phyloP scores from a whole-genome alignment of 1,140 invertebrate genomes.

The Tetraneura akinire region DNA sequence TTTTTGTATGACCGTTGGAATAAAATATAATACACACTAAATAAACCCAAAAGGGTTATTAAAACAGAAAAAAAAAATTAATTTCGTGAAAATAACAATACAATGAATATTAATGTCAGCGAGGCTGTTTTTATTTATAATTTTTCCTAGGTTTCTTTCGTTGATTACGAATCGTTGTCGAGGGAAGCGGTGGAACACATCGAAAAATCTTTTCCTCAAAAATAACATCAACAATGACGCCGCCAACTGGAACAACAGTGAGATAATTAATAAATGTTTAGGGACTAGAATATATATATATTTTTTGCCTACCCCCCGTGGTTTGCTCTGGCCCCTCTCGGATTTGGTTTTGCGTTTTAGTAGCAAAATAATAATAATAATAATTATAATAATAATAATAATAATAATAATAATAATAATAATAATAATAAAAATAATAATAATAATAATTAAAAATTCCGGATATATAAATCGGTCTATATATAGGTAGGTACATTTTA shows the following conservation, averaged over 20 bases:
- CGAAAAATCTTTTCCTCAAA: neutral
- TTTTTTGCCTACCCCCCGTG: too few species aligned
- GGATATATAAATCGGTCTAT: neutral
- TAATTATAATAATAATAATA: neutral
- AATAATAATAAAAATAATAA: neutral
- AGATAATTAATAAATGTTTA: conserved; percentile 20
- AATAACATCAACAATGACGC: neutral
- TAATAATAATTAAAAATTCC: neutral
- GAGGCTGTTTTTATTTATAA: conserved; percentile 10
- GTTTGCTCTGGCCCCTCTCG: too few species aligned
- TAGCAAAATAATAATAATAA: neutral
- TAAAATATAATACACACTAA: too few species aligned
- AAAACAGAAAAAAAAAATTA: neutral
- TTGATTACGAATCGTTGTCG: neutral
- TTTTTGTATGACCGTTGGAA: too few species aligned
- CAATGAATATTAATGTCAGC: neutral
- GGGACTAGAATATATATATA: neutral
- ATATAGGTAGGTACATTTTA: too few species aligned
- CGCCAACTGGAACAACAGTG: neutral
- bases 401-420: neutral
- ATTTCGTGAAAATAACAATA: neutral
- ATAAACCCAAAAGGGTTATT: too few species aligned
- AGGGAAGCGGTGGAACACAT: neutral
- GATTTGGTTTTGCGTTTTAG: too few species aligned
- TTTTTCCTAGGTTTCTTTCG: neutral